phyloP scores from a whole-genome alignment of 2,113 vertebrate species.

The Cervus canadensis region DNA sequence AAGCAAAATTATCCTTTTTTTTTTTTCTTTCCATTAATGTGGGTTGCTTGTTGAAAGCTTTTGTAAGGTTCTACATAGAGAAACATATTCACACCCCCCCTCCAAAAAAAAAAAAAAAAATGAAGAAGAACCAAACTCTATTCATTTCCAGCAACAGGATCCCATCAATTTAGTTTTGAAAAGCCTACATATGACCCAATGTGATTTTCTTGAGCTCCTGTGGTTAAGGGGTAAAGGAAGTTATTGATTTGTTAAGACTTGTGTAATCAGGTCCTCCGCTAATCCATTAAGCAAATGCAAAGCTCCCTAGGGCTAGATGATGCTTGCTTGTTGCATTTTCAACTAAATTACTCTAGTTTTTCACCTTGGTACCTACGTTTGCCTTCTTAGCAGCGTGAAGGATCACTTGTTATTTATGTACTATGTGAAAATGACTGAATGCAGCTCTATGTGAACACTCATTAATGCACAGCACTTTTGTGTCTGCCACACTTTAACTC shows the following conservation, averaged over 20 bases:
- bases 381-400: conserved; percentile 23
- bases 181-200: neutral
- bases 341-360: conserved; percentile 40
- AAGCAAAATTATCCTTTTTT: neutral
- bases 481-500: conserved; percentile 19
- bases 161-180: neutral
- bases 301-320: neutral
- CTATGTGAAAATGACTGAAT: conserved; percentile 14
- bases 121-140: neutral
- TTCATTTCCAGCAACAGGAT: neutral
- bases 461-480: conserved; percentile 44
- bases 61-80: neutral
- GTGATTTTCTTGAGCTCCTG: neutral
- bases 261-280: neutral
- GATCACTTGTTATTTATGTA: conserved; percentile 51
- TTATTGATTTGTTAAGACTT: conserved; percentile 17
- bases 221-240: neutral
- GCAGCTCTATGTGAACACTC: conserved; percentile 40
- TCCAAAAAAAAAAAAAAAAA: neutral
- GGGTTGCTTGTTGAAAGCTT: neutral
- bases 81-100: neutral
- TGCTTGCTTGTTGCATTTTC: neutral
- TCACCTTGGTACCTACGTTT: conserved; percentile 42
- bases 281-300: conserved; percentile 24
- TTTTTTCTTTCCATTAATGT: neutral